Evolutionary conservation across 1,140 invertebrate species (phyloP).

Genomic region (Portunus trituberculatus): DNA sequence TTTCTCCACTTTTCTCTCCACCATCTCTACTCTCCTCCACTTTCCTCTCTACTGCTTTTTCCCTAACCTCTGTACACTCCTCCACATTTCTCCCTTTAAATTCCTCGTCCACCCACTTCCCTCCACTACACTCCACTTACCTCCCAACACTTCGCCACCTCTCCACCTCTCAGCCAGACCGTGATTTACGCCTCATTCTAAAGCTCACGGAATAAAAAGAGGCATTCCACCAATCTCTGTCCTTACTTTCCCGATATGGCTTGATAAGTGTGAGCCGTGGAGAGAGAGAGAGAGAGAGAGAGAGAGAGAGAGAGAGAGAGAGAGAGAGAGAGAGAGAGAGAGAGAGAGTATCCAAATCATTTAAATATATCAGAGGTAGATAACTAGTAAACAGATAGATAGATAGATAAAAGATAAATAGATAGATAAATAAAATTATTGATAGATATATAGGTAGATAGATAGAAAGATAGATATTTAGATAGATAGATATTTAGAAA

Average conservation of each 20-base stretch:
- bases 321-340: neutral
- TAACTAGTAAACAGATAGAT: too few relatives aligned
- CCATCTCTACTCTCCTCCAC: neutral
- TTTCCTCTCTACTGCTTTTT: neutral
- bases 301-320: neutral
- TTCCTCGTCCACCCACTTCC: neutral
- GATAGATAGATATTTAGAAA: slow-evolving; percentile 35
- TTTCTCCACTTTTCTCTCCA: neutral
- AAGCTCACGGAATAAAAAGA: neutral
- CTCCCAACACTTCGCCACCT: too few relatives aligned
- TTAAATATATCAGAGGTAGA: neutral
- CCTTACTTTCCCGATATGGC: neutral
- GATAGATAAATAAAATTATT: neutral
- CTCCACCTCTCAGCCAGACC: neutral
- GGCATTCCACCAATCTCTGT: neutral
- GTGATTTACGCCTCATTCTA: neutral
- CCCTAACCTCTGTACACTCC: neutral
- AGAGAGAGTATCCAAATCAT: neutral
- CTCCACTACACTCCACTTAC: neutral
- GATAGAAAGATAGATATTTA: neutral
- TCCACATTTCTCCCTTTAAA: too few relatives aligned
- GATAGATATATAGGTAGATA: neutral
- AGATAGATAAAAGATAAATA: neutral
- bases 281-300: neutral
- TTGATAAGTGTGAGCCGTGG: neutral